Percentiles rank a stretch among this genome's conserved stretches.
phyloP scores from a whole-genome alignment of 1,140 invertebrate genomes.

The Drosophila biarmipes region DNA sequence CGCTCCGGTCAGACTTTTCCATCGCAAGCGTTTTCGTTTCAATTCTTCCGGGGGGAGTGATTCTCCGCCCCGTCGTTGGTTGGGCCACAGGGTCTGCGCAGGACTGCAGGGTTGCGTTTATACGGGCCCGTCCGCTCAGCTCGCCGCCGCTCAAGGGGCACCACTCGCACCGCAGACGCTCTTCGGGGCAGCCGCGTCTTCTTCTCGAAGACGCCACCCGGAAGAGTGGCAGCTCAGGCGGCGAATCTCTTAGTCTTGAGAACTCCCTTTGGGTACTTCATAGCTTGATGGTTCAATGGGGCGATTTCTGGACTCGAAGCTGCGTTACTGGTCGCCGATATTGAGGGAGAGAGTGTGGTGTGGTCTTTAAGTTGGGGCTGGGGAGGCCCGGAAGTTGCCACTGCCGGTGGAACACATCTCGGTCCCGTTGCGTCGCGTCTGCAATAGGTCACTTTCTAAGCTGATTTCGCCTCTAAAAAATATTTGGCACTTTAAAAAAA shows the following conservation, averaged over 20 bases:
- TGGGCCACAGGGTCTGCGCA: constrained; percentile 3
- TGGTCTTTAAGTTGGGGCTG: neutral
- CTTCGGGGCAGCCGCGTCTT: constrained; percentile 3
- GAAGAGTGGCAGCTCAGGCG: neutral
- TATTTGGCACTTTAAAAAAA: constrained; percentile 17
- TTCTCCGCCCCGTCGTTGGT: neutral
- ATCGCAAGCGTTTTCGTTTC: constrained; percentile 43
- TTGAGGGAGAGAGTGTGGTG: neutral
- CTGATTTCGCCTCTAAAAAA: constrained; percentile 15
- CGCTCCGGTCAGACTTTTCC: constrained; percentile 44
- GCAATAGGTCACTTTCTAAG: constrained; percentile 4
- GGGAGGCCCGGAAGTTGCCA: constrained; percentile 9
- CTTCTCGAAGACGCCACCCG: constrained; percentile 15
- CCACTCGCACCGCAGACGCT: constrained; percentile 13
- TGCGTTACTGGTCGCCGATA: constrained; percentile 9
- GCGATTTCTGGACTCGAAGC: constrained; percentile 10
- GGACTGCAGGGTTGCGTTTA: constrained; percentile 21
- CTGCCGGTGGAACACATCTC: constrained; percentile 15
- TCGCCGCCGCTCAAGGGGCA: constrained; percentile 17
- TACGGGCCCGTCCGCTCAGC: constrained; percentile 12
- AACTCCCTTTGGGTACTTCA: neutral
- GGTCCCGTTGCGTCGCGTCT: neutral
- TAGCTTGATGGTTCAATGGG: constrained; percentile 19
- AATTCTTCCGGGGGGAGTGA: neutral
- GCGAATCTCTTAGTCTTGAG: constrained; percentile 4